Base-by-base conservation (phyloP, 2,113 vertebrate genomes). In the Anguilla rostrata region DNA sequence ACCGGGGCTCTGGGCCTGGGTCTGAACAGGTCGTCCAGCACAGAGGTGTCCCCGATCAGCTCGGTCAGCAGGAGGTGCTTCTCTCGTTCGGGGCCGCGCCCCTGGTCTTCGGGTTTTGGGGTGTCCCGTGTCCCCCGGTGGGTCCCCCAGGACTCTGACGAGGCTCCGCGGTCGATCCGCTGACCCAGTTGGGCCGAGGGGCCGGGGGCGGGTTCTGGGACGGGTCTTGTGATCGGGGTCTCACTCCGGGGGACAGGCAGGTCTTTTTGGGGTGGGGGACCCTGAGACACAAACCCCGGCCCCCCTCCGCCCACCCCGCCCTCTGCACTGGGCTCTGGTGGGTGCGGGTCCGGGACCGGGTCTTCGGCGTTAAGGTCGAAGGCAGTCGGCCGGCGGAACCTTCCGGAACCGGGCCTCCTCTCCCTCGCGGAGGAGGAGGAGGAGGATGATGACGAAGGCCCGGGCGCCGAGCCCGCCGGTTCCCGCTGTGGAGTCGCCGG, bases 41-140 rank as follows among this genome's bases (percentile, higher is more conserved):
- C 93, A 84, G 98, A 99, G 5, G 96, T 98, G 94, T 99, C 98
- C 85, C 98, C 98, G 71, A 99, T 93, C 86, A 99, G 95, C 86
- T 97, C 95, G 86, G 90, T 89, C 86, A 97, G 91, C 87, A 56
- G 49, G 9, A 56, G 34, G 9, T 14, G 39, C n/a, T 9, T 39
- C 18, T 57, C 16, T 39, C 40, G 22, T 80, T 80, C 22, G 16
- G 78, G 78, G 2, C 29, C 34, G 12, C 34, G 0, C 12, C 39
- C 34, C 34, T 79, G 34, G 0, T 40, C 15, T 39, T 14, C 75
- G 9, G 83, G 82, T 60, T 75, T 85, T 84, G 49, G 15, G 26
- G 86, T 83, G 78, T 81, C 84, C 53, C 66, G 86, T 39, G 63
- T 90, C 16, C 40, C 86, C 84, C 85, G 83, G 39, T 34, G 53